Base-by-base conservation (phyloP, 2,888 invertebrate species). In the Aporophyla nigra region DNA sequence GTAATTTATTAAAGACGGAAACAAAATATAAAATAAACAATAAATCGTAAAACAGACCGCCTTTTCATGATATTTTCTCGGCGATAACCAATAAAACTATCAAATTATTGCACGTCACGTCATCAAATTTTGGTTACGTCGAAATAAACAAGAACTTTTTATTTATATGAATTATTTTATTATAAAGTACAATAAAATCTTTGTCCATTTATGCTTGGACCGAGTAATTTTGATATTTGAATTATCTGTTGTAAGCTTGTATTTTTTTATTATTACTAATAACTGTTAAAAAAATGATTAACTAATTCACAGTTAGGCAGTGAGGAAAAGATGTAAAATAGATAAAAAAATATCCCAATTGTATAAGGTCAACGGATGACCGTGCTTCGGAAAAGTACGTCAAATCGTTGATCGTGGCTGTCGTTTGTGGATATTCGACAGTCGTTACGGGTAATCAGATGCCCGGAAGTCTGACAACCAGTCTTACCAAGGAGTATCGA, bases 41-140 rank as follows among this genome's bases (percentile, higher is more conserved):
- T 96, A 96, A 96, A 94, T 96, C 91, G 91, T 91, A 82, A 81
- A 82, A 85, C 84, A 76, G 88, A 89, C 90, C 93, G 93, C 92
- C 92, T 94, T 92, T 93, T 93, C 93, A 92, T 93, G 93, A 92
- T 95, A 94, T 94, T 94, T 91, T 87, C 84, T 72, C 84, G 74
- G 87, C 88, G 90, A 90, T 93, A 92, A 90, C 93, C 92, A 93
- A 96, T 96, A 96, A 95, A 96, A 96, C 95, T 95, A 95, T 96
- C 91, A 96, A 93, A 95, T 94, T 95, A 94, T 94, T 93, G 91
- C 93, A 90, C 87, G 90, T 91, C 92, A 90, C 90, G 92, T 92
- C 92, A 90, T 92, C 91, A 93, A 92, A 89, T 91, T 93, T 91
- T 89, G 87, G 90, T 90, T 91, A 88, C 89, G 87, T 86, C 86